Percentiles rank a stretch among this genome's conserved stretches.
Conservation (phyloP, 2,113 vertebrate genomes). For the Hippocampus mohnikei region DNA sequence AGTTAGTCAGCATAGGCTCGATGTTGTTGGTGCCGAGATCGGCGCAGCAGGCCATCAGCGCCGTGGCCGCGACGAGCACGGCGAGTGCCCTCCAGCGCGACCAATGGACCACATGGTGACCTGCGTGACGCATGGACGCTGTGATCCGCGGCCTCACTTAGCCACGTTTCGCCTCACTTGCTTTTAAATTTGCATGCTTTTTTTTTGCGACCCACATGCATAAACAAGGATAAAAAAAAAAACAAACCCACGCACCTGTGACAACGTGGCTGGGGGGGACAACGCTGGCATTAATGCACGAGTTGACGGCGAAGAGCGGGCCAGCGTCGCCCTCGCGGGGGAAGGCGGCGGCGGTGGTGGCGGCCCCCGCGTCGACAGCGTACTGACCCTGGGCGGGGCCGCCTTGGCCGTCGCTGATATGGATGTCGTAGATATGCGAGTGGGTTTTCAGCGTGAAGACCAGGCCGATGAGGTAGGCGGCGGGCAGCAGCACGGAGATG, state of each 20-base stretch:
- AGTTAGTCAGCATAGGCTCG: slow-evolving; percentile 77
- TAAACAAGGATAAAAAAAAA: slow-evolving; percentile 1
- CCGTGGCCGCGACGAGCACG: slow-evolving; percentile 79
- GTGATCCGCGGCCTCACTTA: neutral
- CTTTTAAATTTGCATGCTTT: neutral
- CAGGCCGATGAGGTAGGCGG: slow-evolving; percentile 79
- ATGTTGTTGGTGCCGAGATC: slow-evolving; percentile 85
- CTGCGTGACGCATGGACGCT: slow-evolving; percentile 16
- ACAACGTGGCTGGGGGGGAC: slow-evolving; percentile 20
- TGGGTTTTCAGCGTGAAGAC: slow-evolving; percentile 85
- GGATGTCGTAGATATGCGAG: slow-evolving; percentile 83
- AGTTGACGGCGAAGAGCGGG: slow-evolving; percentile 14
- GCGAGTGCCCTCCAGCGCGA: slow-evolving; percentile 76
- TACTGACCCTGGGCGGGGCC: slow-evolving; percentile 77
- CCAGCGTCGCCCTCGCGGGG: slow-evolving; percentile 28
- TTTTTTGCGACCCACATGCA: slow-evolving; percentile 26
- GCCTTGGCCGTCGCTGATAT: slow-evolving; percentile 72
- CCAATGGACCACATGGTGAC: slow-evolving; percentile 78
- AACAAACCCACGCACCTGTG: slow-evolving; percentile 21
- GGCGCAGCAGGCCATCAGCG: slow-evolving; percentile 84
- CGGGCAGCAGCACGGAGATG: slow-evolving; percentile 75
- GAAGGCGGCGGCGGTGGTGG: slow-evolving; percentile 4
- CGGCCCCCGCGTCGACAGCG: slow-evolving; percentile 13
- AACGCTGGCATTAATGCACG: slow-evolving; percentile 48
- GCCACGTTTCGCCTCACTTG: neutral